Evolutionary conservation across 1,140 invertebrate species (phyloP).

Genomic region (Drosophila lini): DNA sequence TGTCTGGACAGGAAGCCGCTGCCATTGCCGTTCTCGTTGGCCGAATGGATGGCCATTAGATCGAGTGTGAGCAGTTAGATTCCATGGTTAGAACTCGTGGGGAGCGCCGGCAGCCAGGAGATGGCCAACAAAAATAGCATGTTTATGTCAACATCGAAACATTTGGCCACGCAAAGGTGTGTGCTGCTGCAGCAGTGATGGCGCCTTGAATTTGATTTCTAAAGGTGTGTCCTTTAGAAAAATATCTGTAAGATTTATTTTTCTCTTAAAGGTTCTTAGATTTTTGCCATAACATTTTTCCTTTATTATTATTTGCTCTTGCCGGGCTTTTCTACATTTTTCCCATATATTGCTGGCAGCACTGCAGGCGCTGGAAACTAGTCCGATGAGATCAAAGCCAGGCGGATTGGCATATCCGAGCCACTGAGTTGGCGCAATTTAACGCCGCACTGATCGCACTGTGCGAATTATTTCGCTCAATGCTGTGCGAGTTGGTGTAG

Average conservation of each 20-base stretch:
- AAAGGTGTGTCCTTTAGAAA: neutral
- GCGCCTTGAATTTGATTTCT: neutral
- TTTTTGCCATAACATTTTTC: conserved; percentile 3
- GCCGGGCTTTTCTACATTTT: neutral
- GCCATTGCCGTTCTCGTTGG: conserved; percentile 29
- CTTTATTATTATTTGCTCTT: neutral
- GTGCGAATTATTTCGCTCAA: conserved; percentile 74
- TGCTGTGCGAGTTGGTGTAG: conserved; percentile 51
- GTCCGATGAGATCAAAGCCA: conserved; percentile 17
- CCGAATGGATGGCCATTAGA: conserved; percentile 49
- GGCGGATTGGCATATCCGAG: conserved; percentile 27
- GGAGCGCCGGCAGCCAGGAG: conserved; percentile 11
- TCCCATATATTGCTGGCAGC: neutral
- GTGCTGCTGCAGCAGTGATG: neutral
- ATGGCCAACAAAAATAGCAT: conserved; percentile 35
- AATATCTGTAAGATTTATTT: neutral
- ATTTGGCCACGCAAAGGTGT: conserved; percentile 43
- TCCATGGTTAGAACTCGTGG: conserved; percentile 33
- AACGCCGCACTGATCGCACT: conserved; percentile 62
- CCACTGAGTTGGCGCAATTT: conserved; percentile 71
- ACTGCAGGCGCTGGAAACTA: conserved; percentile 4
- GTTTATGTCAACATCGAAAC: conserved; percentile 59
- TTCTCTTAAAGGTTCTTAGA: neutral
- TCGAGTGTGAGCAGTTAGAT: conserved; percentile 49
- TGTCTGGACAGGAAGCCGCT: conserved; percentile 51